Base-by-base conservation (phyloP, 1,140 invertebrate species). In the Wasmannia auropunctata region DNA sequence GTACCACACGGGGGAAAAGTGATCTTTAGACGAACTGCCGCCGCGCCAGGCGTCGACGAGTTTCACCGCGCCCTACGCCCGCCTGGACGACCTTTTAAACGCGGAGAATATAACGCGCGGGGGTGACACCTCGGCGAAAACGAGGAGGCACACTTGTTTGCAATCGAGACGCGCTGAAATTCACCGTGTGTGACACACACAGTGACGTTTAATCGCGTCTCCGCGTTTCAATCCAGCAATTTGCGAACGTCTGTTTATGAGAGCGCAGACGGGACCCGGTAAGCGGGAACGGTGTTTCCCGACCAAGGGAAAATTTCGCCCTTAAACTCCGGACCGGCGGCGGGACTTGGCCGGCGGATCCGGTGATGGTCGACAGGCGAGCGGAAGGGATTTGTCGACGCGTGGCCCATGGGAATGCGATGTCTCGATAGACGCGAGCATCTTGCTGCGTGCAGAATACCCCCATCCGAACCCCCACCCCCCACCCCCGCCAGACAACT, bases 391-490 rank as follows among this genome's bases (percentile, higher is more conserved):
- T 72, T 90, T 67, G 90, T 80, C 80, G 60, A 60, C 58, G 65
- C 84, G 46, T 77, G 84, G 86, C 49, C 49, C n/a, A n/a, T 58
- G 62, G 58, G 76, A 91, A 91, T 91, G 91, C 91, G 79, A 72
- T 88, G 90, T 92, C 88, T 87, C 87, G 83, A 81, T 83, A 65
- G 85, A 91, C 94, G 94, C 90, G 94, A 94, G 94, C 94, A 94
- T 94, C 92, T 94, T 94, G 94, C 90, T 94, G 90, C 93, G 93
- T 93, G 81, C 88, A 89, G 88, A 90, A 51, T 67, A 89, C 56
- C 67, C 51, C 31, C n/a, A n/a, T n/a, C n/a, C n/a, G n/a, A n/a
- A n/a, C n/a, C n/a, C n/a, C n/a, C n/a, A n/a, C n/a, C n/a, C n/a
- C n/a, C n/a, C n/a, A n/a, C n/a, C 56, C 69, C 84, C 74, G 62